A percentile compares a stretch with the other conserved stretches of the same genome.
These are phyloP conservation scores for Festucalex cinctus DNA, from an alignment of 2,113 vertebrate species.

Conservation along the genomic window DNA sequence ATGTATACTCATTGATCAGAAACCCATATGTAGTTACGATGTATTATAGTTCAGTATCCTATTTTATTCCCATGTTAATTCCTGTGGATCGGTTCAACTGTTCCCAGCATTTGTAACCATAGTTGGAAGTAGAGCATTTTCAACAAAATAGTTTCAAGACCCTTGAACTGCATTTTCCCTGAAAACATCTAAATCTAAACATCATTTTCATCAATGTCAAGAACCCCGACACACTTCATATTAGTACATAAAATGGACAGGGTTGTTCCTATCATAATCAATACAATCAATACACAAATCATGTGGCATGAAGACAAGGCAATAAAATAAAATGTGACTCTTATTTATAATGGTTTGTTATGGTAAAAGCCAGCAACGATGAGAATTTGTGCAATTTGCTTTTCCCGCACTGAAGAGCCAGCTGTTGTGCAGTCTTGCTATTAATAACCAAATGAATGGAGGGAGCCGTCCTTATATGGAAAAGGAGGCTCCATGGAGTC, in stretches of 20 bases:
- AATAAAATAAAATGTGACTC: not conserved
- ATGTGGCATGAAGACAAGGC: not conserved
- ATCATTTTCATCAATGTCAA: not conserved
- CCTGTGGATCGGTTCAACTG: too few relatives aligned
- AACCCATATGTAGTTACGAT: too few relatives aligned
- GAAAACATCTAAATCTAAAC: too few relatives aligned
- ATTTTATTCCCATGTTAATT: not conserved
- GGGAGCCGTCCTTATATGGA: slow-evolving; percentile 56
- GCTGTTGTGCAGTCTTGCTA: slow-evolving; percentile 34
- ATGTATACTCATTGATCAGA: too few relatives aligned
- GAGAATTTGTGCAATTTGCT: slow-evolving; percentile 23
- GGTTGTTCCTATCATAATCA: not conserved
- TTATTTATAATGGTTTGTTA: slow-evolving; percentile 10
- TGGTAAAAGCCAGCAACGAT: slow-evolving; percentile 16
- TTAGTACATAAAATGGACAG: not conserved
- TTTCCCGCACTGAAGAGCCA: slow-evolving; percentile 34
- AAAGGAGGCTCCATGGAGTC: slow-evolving; percentile 32
- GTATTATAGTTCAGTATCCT: too few relatives aligned
- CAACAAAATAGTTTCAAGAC: not conserved
- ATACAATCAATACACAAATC: not conserved
- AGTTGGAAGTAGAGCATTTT: too few relatives aligned
- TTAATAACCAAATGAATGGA: slow-evolving; percentile 59
- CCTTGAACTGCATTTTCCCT: not conserved
- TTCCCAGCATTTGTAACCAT: too few relatives aligned
- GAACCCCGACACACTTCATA: not conserved